Percentiles rank a stretch among this genome's conserved stretches.
Conservation (phyloP, 2,888 invertebrate species). For the Nephrotoma appendiculata region DNA sequence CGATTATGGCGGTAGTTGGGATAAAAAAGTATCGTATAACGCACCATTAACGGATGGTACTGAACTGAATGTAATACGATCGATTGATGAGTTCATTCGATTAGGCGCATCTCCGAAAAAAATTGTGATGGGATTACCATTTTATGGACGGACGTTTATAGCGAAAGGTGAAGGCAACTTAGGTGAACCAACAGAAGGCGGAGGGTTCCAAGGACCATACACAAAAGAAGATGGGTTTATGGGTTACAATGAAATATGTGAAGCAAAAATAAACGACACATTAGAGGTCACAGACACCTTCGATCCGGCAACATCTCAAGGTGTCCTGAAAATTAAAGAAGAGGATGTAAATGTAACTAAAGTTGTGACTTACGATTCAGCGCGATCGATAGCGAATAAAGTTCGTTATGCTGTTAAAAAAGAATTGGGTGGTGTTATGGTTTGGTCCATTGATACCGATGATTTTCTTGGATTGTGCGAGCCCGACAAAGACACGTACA, state of each 20-base stretch:
- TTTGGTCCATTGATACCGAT: slow-evolving; percentile 83
- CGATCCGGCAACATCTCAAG: slow-evolving; percentile 43
- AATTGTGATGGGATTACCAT: slow-evolving; percentile 65
- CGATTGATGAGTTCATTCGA: slow-evolving; percentile 56
- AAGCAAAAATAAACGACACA: slow-evolving; percentile 38
- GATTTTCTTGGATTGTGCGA: slow-evolving; percentile 62
- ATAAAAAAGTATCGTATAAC: slow-evolving; percentile 57
- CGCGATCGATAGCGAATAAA: slow-evolving; percentile 58
- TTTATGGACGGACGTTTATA: slow-evolving; percentile 68
- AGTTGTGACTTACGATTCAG: slow-evolving; percentile 64
- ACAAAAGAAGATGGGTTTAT: slow-evolving; percentile 70
- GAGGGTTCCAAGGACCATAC: slow-evolving; percentile 62
- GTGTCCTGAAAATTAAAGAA: slow-evolving; percentile 38
- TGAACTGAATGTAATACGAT: slow-evolving; percentile 54
- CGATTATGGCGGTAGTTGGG: slow-evolving; percentile 81
- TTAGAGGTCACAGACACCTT: slow-evolving; percentile 52
- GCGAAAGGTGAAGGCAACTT: slow-evolving; percentile 27
- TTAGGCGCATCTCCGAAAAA: slow-evolving; percentile 63
- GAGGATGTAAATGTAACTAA: slow-evolving; percentile 40
- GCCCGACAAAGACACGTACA: slow-evolving; percentile 34
- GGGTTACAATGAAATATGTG: slow-evolving; percentile 77
- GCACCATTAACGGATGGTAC: slow-evolving; percentile 48
- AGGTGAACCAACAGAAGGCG: slow-evolving; percentile 34
- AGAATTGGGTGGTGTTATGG: slow-evolving; percentile 65
- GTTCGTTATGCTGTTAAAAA: slow-evolving; percentile 49